phyloP scores from a whole-genome alignment of 2,113 vertebrate species.

The Toxostoma redivivum region DNA sequence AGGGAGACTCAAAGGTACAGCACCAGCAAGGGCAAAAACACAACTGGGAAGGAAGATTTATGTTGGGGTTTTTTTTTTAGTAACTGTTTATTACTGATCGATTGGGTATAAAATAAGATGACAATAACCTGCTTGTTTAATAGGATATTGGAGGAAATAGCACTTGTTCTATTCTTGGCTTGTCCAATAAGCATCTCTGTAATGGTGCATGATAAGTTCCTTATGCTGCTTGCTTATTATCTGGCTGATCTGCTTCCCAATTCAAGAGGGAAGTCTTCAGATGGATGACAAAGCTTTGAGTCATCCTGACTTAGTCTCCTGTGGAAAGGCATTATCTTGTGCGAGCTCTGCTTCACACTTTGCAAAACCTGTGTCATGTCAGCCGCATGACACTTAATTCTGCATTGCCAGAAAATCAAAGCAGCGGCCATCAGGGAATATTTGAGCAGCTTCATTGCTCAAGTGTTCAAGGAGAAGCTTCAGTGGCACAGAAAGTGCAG shows the following conservation, averaged over 20 bases:
- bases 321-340: conserved; percentile 44
- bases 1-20: conserved; percentile 87
- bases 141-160: conserved; percentile 41
- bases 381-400: background rate
- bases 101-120: conserved; percentile 32
- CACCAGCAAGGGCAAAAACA: background rate
- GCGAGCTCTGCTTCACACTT: conserved; percentile 14
- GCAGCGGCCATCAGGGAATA: background rate
- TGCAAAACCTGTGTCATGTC: background rate
- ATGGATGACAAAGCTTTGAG: conserved; percentile 44
- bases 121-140: conserved; percentile 24
- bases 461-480: background rate
- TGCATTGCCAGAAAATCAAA: conserved; percentile 9
- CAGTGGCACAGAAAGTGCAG: background rate
- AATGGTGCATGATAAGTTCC: conserved; percentile 8
- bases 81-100: conserved; percentile 15
- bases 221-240: conserved; percentile 45
- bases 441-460: background rate
- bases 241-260: conserved; percentile 11
- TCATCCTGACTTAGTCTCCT: conserved; percentile 20
- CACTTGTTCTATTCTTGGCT: conserved; percentile 62
- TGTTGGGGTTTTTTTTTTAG: background rate
- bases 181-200: conserved; percentile 51
- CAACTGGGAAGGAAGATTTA: background rate
- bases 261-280: conserved; percentile 41